Base-by-base conservation (phyloP, 1,140 invertebrate genomes). In the Zaprionus vittiger region DNA sequence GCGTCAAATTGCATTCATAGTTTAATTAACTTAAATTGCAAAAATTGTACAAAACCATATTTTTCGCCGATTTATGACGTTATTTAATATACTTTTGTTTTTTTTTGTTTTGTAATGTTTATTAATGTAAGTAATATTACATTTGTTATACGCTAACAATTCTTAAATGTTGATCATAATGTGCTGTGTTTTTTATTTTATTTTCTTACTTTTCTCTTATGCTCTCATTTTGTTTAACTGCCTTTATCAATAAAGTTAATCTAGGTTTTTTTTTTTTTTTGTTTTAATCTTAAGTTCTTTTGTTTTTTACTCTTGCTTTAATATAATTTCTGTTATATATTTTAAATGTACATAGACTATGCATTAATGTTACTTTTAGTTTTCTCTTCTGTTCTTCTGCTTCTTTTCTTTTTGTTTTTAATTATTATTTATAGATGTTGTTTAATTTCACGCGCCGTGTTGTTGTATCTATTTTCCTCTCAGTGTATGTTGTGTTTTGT, bases 291-390 rank as follows among this genome's bases (percentile, higher is more conserved):
- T 87, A 63, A 61, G 60, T 65, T 65, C 24, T 78, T 70, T 67
- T 52, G 60, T 77, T 75, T 60, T 59, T 66, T 73, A 77, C 38
- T 66, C 64, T 74, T 73, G 49, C 64, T 86, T 83, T 91, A 84
- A 80, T 87, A 86, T 91, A 83, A 79, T 83, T 83, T 91, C 70
- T 79, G 79, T 91, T 87, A 77, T 89, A 81, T 77, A 72, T 79
- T 83, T 86, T 87, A 83, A 91, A 91, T 91, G 83, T 91, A 91
- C 87, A 91, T 89, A 89, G 68, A 90, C 85, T 89, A 89, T 89
- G 81, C 71, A 65, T 87, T 89, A 83, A 87, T 75, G 81, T 77
- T 86, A 87, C 78, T 78, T 81, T 73, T 75, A 77, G 64, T 76
- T 78, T 64, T 63, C 67, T 63, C 66, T 62, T 49, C n/a, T 64